Evolutionary conservation across 2,888 invertebrate species (phyloP), one percentile per base, ranked within the genome.

Genomic region (Anagyrus pseudococci): DNA sequence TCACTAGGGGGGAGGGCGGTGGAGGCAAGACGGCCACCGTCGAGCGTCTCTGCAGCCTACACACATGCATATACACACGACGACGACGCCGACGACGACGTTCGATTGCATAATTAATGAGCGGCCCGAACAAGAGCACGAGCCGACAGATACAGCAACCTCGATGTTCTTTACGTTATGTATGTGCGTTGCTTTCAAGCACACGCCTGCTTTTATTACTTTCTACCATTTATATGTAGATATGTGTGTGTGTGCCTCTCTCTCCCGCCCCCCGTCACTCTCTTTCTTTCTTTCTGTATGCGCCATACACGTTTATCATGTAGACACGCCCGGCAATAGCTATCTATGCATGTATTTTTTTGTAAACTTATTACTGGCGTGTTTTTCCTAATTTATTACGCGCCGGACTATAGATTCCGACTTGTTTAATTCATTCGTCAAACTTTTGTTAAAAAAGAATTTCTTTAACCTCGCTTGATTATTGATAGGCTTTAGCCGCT

Each of bases 71-170:
- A 22, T 15, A 37, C 20, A 43, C 53, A 33, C n/a, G n/a, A n/a
- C n/a, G n/a, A n/a, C n/a, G n/a, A n/a, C n/a, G n/a, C n/a, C n/a
- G n/a, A n/a, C n/a, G n/a, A n/a, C 54, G 49, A 60, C 47, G n/a
- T 64, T 52, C 50, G 52, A 59, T 59, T 64, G 59, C 50, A 64
- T 64, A 59, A 64, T 56, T 19, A 55, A 64, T 47, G n/a, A 56
- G 43, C 20, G 29, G 26, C 44, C 50, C 22, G 40, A 46, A 55
- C 19, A 46, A 40, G 52, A 41, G 29, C 56, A 26, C 46, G 4
- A 10, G n/a, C 40, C 26, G 17, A 22, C 22, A 23, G 25, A 52
- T 52, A 37, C 25, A 37, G 43, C 17, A 6, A 33, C 26, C 23
- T n/a, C 40, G 17, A 22, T 52, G 37, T 41, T 25, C 23, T 22